A percentile compares a stretch with the other conserved stretches of the same genome.
These are phyloP conservation scores for Tetragnatha montana DNA, from an alignment of 2,888 invertebrate species.

Conservation along the genomic window DNA sequence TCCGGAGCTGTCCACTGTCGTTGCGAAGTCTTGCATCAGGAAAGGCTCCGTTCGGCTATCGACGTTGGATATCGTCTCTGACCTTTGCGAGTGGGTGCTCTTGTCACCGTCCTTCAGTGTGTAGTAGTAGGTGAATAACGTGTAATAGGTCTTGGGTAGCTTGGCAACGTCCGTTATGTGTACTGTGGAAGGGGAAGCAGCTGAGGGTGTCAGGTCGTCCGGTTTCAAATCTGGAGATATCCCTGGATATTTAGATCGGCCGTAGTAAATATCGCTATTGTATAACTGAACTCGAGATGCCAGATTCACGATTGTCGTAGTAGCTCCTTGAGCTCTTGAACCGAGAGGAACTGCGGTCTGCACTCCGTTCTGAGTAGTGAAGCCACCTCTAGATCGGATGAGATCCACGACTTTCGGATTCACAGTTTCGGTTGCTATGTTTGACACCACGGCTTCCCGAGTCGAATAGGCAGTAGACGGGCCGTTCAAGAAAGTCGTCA, in stretches of 20 bases:
- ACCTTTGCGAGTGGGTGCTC: slow-evolving; percentile 71
- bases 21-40: slow-evolving; percentile 61
- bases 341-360: slow-evolving; percentile 67
- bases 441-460: slow-evolving; percentile 71
- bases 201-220: slow-evolving; percentile 18
- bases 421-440: slow-evolving; percentile 69
- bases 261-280: slow-evolving; percentile 72
- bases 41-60: slow-evolving; percentile 65
- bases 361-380: slow-evolving; percentile 50
- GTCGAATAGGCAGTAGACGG: slow-evolving; percentile 72
- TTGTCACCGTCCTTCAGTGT: slow-evolving; percentile 71
- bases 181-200: slow-evolving; percentile 22
- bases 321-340: slow-evolving; percentile 64
- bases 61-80: slow-evolving; percentile 70
- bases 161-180: slow-evolving; percentile 67
- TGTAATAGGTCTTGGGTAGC: slow-evolving; percentile 71
- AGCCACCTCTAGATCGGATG: slow-evolving; percentile 69
- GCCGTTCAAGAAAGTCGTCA: slow-evolving; percentile 73
- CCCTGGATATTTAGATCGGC: slow-evolving; percentile 23
- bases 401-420: slow-evolving; percentile 62
- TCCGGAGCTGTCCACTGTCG: slow-evolving; percentile 71
- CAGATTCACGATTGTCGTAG: slow-evolving; percentile 72
- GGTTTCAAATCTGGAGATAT: not conserved
- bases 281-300: slow-evolving; percentile 72
- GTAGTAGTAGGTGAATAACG: slow-evolving; percentile 72